Conservation (phyloP, 1,140 invertebrate species). For the Lucilia sericata region DNA sequence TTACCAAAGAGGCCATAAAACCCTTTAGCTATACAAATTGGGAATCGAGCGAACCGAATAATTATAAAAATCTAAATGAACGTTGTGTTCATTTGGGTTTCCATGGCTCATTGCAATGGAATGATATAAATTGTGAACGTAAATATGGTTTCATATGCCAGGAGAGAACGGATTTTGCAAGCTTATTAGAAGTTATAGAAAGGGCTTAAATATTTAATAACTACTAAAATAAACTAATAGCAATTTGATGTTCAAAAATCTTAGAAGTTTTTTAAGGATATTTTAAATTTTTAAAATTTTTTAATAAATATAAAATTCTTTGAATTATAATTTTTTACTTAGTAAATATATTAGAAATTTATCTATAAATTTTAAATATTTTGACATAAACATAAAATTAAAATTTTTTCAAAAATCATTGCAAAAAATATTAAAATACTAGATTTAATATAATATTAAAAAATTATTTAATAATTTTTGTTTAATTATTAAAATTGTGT, state of each 20-base stretch:
- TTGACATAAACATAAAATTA: no score
- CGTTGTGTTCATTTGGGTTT: slow-evolving; percentile 28
- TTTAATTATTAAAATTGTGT: no score
- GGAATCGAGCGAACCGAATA: slow-evolving; percentile 17
- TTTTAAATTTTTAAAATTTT: no score
- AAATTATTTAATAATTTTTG: no score
- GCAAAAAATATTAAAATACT: no score
- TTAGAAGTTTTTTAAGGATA: no score
- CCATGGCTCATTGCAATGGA: not conserved
- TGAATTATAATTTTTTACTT: no score
- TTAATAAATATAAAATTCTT: no score
- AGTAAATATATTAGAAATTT: no score
- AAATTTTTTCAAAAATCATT: no score
- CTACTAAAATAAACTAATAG: not conserved
- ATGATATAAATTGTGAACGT: slow-evolving; percentile 16
- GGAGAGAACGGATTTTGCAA: not conserved
- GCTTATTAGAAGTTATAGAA: not conserved
- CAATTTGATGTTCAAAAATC: not conserved
- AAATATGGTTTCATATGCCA: slow-evolving; percentile 37
- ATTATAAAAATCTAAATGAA: slow-evolving; percentile 31
- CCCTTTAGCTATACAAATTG: slow-evolving; percentile 17
- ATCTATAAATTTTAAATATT: no score
- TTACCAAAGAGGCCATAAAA: not conserved
- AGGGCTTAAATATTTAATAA: not conserved
- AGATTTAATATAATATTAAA: no score